Base-by-base conservation (phyloP, 2,888 invertebrate species). In the Bhutanitis thaidina region DNA sequence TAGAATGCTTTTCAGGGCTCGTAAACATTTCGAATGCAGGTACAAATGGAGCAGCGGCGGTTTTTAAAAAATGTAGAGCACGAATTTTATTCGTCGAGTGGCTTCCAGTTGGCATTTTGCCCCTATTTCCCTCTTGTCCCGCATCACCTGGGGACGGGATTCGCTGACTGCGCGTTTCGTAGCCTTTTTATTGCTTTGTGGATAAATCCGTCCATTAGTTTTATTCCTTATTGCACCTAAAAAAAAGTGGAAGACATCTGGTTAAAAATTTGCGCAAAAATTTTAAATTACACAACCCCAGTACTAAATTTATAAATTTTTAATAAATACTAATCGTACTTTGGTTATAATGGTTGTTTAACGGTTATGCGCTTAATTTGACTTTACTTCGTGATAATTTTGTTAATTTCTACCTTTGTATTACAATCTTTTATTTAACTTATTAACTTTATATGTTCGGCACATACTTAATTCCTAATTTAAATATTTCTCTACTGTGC, bases 21-120 rank as follows among this genome's bases (percentile, higher is more conserved):
- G 32, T 47, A 47, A 47, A 40, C 35, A 47, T 34, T 40, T 47
- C 40, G 14, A 32, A 10, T 15, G 37, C 45, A 37, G 45, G 27
- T 45, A 37, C 16, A 30, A 14, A 36, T 35, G 14, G 44, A 30
- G 30, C 30, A 15, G 10, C 30, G 41, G 32, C 7, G 15, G 3
- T 46, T 46, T 32, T 32, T 13, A 30, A 30, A 46, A 46, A 46
- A 38, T 38, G 38, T 46, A 25, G 38, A 32, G 13, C 30, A n/a
- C 30, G 30, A 16, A 30, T 46, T 37, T 46, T 46, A 37, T 29
- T 37, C 14, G 27, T 14, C 10, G 27, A 27, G 15, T 30, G 37
- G 45, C 15, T 12, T 36, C 25, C 27, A 37, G 14, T 46, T 46
- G 39, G 39, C 46, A 46, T 46, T 30, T 37, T 29, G 15, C 34